Evolutionary conservation across 2,113 vertebrate genomes (phyloP).

Genomic region (Peromyscus polionotus): DNA sequence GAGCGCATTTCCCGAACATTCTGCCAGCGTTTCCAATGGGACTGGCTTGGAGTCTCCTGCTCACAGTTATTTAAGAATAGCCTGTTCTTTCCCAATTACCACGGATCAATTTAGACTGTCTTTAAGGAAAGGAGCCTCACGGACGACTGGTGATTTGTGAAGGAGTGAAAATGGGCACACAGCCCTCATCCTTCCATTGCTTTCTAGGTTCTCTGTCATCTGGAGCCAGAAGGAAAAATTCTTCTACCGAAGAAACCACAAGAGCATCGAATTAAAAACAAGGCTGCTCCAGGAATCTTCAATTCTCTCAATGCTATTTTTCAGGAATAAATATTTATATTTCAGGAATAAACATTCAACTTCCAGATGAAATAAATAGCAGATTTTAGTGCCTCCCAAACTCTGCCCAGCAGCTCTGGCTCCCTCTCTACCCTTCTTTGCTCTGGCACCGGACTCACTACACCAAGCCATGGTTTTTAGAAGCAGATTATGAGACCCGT

Average conservation of each 20-base stretch:
- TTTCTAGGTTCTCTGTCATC: conserved; percentile 47
- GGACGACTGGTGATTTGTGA: conserved; percentile 27
- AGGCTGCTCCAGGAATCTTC: conserved; percentile 3
- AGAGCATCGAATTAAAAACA: not conserved
- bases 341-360: conserved; percentile 13
- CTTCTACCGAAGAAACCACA: not conserved
- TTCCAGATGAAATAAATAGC: conserved; percentile 19
- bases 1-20: conserved; percentile 28
- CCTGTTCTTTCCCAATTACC: conserved; percentile 59
- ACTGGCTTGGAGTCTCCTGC: conserved; percentile 37
- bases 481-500: not conserved
- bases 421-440: not conserved
- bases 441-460: not conserved
- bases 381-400: not conserved
- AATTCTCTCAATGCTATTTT: conserved; percentile 27
- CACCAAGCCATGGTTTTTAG: conserved; percentile 5
- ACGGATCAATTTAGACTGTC: conserved; percentile 46
- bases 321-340: conserved; percentile 33
- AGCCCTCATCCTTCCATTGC: not conserved
- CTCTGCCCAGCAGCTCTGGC: not conserved
- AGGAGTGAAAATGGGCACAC: conserved; percentile 4
- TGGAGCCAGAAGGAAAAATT: conserved; percentile 42
- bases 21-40: conserved; percentile 43
- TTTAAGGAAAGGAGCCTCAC: conserved; percentile 24
- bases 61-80: conserved; percentile 65